Base-by-base conservation (phyloP, 2,797 vertebrate genomes). In the Sebastes kiyomatsui region DNA sequence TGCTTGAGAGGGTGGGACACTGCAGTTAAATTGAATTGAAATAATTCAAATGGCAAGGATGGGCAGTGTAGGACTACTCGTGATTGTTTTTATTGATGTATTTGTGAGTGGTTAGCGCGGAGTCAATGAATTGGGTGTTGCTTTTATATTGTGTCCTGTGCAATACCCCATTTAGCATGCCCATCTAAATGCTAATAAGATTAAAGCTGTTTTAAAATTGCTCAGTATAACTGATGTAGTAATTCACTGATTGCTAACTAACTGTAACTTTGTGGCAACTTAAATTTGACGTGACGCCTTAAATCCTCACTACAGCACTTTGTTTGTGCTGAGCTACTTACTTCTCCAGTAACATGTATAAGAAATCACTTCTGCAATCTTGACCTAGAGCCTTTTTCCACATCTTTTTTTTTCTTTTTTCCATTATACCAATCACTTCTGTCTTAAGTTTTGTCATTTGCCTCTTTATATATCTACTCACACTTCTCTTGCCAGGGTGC, bases 131-230 rank as follows among this genome's bases (percentile, higher is more conserved):
- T 91, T 88, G 87, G 87, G 84, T 91, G 88, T 90, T 85, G 86
- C 85, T 90, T 93, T 94, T 92, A 91, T 89, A 83, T 87, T 86
- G 84, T 93, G 90, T 92, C 92, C 92, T 90, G 87, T 91, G 89
- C 86, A 90, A 90, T 93, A 92, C 93, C 83, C 89, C 83, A 90
- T 94, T 94, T 90, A 90, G 78, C 86, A 91, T 92, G 91, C 82
- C 91, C 79, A 94, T 95, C 92, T 93, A 95, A 94, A 95, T 95
- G 93, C 92, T 93, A 95, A 96, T 95, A 91, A 90, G 90, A 88
- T 89, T 85, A 91, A 90, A 92, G 88, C 87, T 76, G 76, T 86
- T 89, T 89, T 85, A 85, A 93, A 93, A 88, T 87, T 88, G 89
- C 75, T 87, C 85, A 78, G 33, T 92, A 91, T 89, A 92, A 87